Conservation (phyloP, 2,113 vertebrate species). For the Phrynosoma blainvillii region DNA sequence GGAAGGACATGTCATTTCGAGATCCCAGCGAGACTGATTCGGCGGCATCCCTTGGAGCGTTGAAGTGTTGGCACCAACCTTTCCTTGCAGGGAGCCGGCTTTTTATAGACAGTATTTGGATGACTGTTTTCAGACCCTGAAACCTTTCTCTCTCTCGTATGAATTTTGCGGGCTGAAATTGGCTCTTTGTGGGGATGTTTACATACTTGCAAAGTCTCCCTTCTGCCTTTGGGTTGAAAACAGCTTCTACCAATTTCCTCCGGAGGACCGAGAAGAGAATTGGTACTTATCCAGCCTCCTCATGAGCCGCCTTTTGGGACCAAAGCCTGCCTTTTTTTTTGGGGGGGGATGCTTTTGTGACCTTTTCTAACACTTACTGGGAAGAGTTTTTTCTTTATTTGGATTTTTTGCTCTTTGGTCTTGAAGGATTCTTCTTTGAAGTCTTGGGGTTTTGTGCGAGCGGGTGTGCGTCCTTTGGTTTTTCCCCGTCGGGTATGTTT, state of each 20-base stretch:
- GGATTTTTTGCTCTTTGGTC: not conserved
- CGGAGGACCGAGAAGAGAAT: not conserved
- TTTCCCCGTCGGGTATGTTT: not conserved
- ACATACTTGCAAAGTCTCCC: not conserved
- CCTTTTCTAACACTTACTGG: not conserved
- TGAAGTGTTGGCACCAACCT: not conserved
- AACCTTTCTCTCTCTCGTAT: not conserved
- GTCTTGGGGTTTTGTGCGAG: not conserved
- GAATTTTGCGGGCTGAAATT: not conserved
- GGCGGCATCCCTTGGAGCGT: not conserved
- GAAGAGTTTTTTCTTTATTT: not conserved
- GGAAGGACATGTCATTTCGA: accelerated
- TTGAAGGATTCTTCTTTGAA: not conserved
- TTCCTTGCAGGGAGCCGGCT: no score
- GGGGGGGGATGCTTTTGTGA: no score
- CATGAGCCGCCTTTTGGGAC: not conserved
- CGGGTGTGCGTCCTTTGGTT: not conserved
- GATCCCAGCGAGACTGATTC: not conserved
- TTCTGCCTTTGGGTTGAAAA: not conserved
- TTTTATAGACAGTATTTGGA: not conserved
- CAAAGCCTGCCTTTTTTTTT: no score
- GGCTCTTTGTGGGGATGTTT: not conserved
- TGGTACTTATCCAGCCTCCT: no score
- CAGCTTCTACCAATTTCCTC: no score
- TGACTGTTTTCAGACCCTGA: not conserved